These are phyloP conservation scores for Passerina amoena DNA, from an alignment of 2,113 vertebrate genomes.

Conservation along the genomic window DNA sequence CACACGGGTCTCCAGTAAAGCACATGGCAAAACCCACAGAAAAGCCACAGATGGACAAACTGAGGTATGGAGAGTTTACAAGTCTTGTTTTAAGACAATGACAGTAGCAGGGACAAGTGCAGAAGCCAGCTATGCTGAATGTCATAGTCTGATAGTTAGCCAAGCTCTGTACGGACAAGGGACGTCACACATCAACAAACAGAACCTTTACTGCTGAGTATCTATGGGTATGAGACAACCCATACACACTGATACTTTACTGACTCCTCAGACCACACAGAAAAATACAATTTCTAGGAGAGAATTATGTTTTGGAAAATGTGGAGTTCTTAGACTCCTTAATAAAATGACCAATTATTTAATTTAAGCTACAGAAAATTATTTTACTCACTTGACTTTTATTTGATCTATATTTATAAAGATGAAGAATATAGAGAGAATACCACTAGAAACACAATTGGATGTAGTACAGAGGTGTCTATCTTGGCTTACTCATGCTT, in stretches of 20 bases:
- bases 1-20: background rate
- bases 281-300: background rate
- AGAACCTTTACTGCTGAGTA: background rate
- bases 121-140: background rate
- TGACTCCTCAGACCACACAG: background rate
- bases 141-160: background rate
- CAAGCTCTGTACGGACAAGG: background rate
- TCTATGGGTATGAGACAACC: background rate
- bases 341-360: background rate
- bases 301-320: background rate
- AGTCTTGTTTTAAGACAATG: background rate
- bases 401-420: background rate
- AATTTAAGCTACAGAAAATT: background rate
- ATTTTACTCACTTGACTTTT: background rate
- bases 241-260: background rate
- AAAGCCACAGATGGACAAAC: background rate
- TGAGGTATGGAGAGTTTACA: background rate
- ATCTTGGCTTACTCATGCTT: background rate
- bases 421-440: background rate
- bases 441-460: background rate
- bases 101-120: background rate
- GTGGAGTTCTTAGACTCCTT: background rate
- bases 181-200: background rate
- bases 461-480: background rate
- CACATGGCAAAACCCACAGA: background rate